Conservation (phyloP, 2,888 invertebrate genomes). For the Cyaniris semiargus region DNA sequence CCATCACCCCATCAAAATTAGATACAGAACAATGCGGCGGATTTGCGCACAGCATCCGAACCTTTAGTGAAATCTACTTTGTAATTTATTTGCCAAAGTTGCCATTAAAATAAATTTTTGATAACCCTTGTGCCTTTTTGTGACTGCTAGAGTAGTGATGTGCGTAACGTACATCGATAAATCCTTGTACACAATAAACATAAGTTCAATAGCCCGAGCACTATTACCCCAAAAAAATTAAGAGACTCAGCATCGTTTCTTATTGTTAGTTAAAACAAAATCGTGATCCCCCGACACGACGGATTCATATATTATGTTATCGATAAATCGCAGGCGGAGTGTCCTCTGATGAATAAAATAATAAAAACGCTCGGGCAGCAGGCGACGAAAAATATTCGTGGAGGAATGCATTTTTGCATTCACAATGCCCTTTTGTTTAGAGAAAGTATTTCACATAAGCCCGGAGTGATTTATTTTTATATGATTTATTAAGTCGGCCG, state of each 20-base stretch:
- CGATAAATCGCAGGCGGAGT: slow-evolving; percentile 67
- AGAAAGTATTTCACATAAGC: slow-evolving; percentile 79
- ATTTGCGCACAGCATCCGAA: slow-evolving; percentile 33
- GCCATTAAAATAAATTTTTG: not conserved
- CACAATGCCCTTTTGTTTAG: slow-evolving; percentile 79
- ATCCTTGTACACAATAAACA: not conserved
- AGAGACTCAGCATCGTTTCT: not conserved
- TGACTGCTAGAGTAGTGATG: not conserved
- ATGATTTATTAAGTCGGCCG: slow-evolving; percentile 70
- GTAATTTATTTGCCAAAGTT: not conserved
- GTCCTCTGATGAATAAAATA: slow-evolving; percentile 61
- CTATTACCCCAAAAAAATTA: slow-evolving; percentile 12
- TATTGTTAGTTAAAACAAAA: slow-evolving; percentile 54
- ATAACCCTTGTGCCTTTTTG: not conserved
- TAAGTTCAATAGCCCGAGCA: not conserved
- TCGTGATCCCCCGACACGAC: slow-evolving; percentile 74
- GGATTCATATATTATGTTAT: slow-evolving; percentile 67
- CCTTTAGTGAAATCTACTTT: not conserved
- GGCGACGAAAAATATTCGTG: slow-evolving; percentile 77
- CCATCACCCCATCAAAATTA: slow-evolving; percentile 63
- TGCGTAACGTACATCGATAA: not conserved
- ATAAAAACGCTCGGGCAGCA: slow-evolving; percentile 58
- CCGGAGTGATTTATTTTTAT: slow-evolving; percentile 75
- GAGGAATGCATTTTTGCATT: slow-evolving; percentile 77
- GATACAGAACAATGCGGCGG: slow-evolving; percentile 43